Evolutionary conservation across 1,140 invertebrate species (phyloP), one percentile per base, ranked within the genome.

Genomic region (Agrypnia vestita): DNA sequence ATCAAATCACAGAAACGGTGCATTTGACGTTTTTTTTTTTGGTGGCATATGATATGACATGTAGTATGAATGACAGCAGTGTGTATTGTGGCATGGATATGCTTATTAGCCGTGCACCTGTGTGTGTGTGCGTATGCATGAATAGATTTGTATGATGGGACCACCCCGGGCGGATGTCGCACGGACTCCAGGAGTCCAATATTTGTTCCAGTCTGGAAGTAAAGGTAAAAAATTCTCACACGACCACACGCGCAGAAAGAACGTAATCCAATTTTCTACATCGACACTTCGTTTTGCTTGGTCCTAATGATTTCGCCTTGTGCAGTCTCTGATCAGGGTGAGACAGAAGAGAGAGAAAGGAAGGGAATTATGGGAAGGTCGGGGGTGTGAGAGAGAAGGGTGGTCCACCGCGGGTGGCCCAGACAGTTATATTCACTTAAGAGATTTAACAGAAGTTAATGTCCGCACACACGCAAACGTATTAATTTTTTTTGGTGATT

Each of bases 121-220:
- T 71, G 67, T n/a, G 21, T 25, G 49, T 76, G 43, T 62, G 44
- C 61, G 73, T 76, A 62, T 76, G 73, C 73, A 76, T 47, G 73
- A 61, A 62, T 71, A 71, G 67, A 71, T 71, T 71, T 71, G 67
- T 78, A 71, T 71, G 46, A 46, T 47, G 12, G 69, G 80, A 78
- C 76, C 75, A 81, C 80, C 80, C 75, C 75, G 80, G 62, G 76
- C 76, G 80, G 75, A 76, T 81, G 75, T 78, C 76, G 71, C 80
- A 76, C 53, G 44, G 46, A 8, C 56, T 15, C 15, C 4, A 17
- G 47, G 56, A 62, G 10, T 9, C 35, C 13, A 76, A 21, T 49
- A 35, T 53, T 25, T 12, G 17, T 9, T 51, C 17, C 67, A 71
- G 35, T 49, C 15, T 19, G 35, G 15, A 21, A 25, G 67, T 15